A percentile compares a stretch with the other conserved stretches of the same genome.
phyloP scores from a whole-genome alignment of 2,113 vertebrate species.

The Rana temporaria region DNA sequence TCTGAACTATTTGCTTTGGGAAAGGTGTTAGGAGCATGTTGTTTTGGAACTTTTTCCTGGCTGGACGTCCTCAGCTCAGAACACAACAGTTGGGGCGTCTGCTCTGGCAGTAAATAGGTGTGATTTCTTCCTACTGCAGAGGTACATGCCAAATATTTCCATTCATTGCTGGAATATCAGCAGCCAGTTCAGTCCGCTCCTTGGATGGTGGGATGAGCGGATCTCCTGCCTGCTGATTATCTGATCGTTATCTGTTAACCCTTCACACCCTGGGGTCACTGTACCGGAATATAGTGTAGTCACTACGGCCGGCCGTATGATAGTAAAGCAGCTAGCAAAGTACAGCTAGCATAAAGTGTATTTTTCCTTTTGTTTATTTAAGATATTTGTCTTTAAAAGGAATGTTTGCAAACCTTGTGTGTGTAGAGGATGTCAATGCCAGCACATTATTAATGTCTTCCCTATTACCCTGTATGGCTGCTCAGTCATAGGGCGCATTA shows the following conservation, averaged over 20 bases:
- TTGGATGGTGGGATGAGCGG: neutral
- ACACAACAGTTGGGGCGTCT: constrained; percentile 12
- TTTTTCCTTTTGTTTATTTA: too few relatives aligned
- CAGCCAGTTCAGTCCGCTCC: neutral
- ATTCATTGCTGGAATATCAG: neutral
- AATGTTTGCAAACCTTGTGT: too few relatives aligned
- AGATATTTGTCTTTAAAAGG: too few relatives aligned
- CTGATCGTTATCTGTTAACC: neutral
- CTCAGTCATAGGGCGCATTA: too few relatives aligned
- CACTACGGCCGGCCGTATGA: too few relatives aligned
- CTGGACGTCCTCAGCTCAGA: neutral
- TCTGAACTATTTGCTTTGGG: constrained; percentile 7
- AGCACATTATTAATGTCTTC: too few relatives aligned
- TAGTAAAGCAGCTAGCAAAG: too few relatives aligned
- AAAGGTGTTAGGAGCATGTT: constrained; percentile 35
- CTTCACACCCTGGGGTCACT: neutral
- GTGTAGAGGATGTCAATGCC: too few relatives aligned
- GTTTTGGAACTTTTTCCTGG: constrained; percentile 16
- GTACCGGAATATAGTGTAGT: too few relatives aligned
- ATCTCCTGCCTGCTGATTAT: neutral
- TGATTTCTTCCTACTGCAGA: neutral
- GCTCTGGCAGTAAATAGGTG: neutral
- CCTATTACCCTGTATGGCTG: too few relatives aligned
- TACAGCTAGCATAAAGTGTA: too few relatives aligned
- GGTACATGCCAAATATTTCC: neutral